These are phyloP conservation scores for Bombyx huttoni DNA, from an alignment of 2,888 invertebrate species.

Conservation along the genomic window DNA sequence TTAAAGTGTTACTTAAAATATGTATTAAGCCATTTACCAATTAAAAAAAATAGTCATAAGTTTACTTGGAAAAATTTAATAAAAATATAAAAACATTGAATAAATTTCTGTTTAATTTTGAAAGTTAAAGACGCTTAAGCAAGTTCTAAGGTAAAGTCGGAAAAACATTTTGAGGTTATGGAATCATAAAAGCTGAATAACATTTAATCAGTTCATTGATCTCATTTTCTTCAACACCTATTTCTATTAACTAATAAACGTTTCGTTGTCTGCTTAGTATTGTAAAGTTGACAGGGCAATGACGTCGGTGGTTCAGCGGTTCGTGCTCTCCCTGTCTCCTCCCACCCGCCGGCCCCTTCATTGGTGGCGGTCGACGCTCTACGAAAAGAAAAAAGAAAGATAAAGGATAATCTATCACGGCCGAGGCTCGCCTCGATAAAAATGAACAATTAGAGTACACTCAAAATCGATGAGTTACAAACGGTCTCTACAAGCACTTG, in stretches of 20 bases:
- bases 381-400: constrained; percentile 66
- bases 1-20: too few relatives aligned
- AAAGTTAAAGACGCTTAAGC: too few relatives aligned
- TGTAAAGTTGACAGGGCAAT: constrained; percentile 71
- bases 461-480: constrained; percentile 50
- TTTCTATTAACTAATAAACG: constrained; percentile 45
- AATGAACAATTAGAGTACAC: constrained; percentile 63
- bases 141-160: too few relatives aligned
- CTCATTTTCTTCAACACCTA: constrained; percentile 42
- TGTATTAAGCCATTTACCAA: too few relatives aligned
- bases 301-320: constrained; percentile 56
- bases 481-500: constrained; percentile 22
- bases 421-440: constrained; percentile 65
- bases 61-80: too few relatives aligned
- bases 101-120: too few relatives aligned
- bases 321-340: constrained; percentile 31
- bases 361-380: constrained; percentile 67
- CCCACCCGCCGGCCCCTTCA: constrained; percentile 38
- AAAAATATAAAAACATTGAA: too few relatives aligned
- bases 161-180: too few relatives aligned
- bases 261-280: constrained; percentile 66
- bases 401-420: constrained; percentile 71
- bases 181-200: not conserved
- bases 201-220: constrained; percentile 28
- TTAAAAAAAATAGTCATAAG: too few relatives aligned